phyloP scores from a whole-genome alignment of 1,140 invertebrate species.

The Rhopalosiphum maidis region DNA sequence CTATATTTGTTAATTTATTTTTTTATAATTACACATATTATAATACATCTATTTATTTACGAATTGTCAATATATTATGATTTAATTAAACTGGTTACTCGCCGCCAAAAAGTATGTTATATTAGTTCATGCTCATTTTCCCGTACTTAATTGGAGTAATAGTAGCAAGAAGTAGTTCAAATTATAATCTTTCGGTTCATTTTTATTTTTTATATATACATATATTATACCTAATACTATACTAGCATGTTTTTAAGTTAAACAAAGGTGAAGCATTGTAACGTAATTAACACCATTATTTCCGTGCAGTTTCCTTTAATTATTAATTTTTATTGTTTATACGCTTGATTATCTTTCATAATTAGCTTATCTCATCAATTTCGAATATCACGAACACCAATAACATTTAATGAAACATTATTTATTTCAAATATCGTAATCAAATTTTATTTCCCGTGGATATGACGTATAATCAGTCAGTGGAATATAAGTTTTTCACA shows the following conservation, averaged over 20 bases:
- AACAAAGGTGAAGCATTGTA: neutral
- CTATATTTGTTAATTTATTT: too few relatives aligned
- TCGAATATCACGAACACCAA: neutral
- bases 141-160: neutral
- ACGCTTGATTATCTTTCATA: neutral
- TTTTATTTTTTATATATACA: neutral
- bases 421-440: neutral
- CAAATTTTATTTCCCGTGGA: neutral
- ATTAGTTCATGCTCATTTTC: neutral
- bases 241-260: neutral
- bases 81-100: neutral
- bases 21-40: too few relatives aligned
- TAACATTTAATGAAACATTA: neutral
- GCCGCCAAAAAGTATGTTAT: neutral
- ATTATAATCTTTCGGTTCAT: neutral
- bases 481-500: neutral
- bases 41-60: neutral
- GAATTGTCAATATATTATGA: neutral
- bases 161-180: neutral
- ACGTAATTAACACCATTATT: neutral
- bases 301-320: neutral
- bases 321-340: neutral
- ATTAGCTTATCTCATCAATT: slow-evolving; percentile 1
- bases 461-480: neutral
- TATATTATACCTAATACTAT: neutral